Percentiles rank a stretch among this genome's conserved stretches.
Evolutionary conservation across 2,113 vertebrate species (phyloP).

Genomic region (Sialia sialis): DNA sequence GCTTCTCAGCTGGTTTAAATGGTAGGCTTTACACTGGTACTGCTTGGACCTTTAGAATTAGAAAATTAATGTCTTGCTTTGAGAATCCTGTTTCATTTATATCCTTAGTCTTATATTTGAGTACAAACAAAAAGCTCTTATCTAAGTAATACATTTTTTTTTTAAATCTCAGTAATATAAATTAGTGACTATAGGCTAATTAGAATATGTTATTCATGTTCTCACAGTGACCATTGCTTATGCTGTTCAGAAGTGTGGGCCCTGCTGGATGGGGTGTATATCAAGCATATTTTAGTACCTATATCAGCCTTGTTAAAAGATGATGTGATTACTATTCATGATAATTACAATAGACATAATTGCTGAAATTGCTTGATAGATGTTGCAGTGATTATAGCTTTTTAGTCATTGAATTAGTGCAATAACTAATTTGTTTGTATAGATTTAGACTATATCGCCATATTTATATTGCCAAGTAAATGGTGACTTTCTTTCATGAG

Average conservation of each 20-base stretch:
- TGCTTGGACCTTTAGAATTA: neutral
- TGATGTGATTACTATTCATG: slow-evolving; percentile 28
- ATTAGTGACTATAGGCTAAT: slow-evolving; percentile 6
- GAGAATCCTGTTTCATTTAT: neutral
- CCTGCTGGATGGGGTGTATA: neutral
- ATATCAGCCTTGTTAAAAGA: slow-evolving; percentile 24
- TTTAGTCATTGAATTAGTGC: neutral
- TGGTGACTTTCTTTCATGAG: neutral
- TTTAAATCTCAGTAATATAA: slow-evolving; percentile 6
- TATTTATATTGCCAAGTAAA: neutral
- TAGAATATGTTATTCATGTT: slow-evolving; percentile 11
- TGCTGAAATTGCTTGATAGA: neutral
- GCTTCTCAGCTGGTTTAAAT: neutral
- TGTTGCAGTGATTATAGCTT: neutral
- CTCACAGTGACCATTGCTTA: slow-evolving; percentile 20
- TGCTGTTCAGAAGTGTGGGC: slow-evolving; percentile 14
- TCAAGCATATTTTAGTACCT: neutral
- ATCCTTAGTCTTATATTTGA: neutral
- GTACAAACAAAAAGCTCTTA: neutral
- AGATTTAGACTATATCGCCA: neutral
- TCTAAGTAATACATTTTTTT: too few relatives aligned
- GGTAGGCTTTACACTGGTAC: neutral
- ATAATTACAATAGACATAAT: slow-evolving; percentile 18
- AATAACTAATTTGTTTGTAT: slow-evolving; percentile 18
- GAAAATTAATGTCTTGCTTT: neutral